phyloP scores from a whole-genome alignment of 2,888 invertebrate species.

The Cosmia trapezina region DNA sequence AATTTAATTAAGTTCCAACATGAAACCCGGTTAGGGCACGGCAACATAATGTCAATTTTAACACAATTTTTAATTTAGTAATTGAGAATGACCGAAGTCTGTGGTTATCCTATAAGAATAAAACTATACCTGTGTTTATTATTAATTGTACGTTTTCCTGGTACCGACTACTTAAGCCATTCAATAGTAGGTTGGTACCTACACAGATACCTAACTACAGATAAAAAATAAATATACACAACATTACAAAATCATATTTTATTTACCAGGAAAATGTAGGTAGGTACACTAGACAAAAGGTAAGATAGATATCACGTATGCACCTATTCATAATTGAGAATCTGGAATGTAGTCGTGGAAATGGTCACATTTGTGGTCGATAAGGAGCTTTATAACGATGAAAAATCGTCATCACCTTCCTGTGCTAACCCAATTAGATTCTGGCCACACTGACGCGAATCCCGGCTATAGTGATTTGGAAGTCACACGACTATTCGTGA shows the following conservation, averaged over 20 bases:
- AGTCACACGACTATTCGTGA: too few relatives aligned
- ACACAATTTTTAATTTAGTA: too few relatives aligned
- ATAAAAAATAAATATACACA: conserved; percentile 7
- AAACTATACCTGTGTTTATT: neutral
- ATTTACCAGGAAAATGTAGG: conserved; percentile 32
- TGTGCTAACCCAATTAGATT: neutral
- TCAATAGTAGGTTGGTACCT: neutral
- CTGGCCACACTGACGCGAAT: too few relatives aligned
- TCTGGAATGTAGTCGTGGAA: neutral
- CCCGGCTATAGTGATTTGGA: too few relatives aligned
- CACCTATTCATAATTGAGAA: neutral
- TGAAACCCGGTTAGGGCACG: too few relatives aligned
- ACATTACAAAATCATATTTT: neutral
- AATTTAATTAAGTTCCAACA: too few relatives aligned
- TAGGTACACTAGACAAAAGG: neutral
- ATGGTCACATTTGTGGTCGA: neutral
- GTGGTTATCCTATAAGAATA: neutral
- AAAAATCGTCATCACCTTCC: neutral
- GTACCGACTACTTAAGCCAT: conserved; percentile 3
- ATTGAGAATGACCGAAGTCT: neutral
- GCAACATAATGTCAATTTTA: too few relatives aligned
- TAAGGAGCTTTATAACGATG: neutral
- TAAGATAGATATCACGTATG: neutral
- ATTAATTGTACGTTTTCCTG: conserved; percentile 34
- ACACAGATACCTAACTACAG: neutral